Conservation (phyloP, 2,888 invertebrate genomes). For the Aelia acuminata region DNA sequence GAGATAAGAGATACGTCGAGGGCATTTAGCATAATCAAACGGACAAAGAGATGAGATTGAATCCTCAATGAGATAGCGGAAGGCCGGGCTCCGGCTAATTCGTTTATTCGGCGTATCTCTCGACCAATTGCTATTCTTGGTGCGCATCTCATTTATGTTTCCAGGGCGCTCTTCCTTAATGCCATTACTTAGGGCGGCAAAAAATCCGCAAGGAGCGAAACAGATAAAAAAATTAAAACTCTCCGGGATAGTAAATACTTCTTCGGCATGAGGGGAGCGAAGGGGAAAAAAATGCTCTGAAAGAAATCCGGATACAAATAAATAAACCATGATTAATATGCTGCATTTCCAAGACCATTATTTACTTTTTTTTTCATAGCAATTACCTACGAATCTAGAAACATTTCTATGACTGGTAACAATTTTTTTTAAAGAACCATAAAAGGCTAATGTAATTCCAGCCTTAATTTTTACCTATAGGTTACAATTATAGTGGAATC, state of each 20-base stretch:
- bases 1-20: background rate
- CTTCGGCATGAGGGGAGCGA: background rate
- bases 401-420: background rate
- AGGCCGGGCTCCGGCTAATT: background rate
- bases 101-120: background rate
- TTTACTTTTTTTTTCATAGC: background rate
- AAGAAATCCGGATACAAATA: background rate
- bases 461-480: too few species aligned
- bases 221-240: background rate
- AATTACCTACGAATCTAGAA: background rate
- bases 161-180: background rate
- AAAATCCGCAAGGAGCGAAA: background rate
- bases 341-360: background rate
- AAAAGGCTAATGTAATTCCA: too few species aligned
- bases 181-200: background rate
- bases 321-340: background rate
- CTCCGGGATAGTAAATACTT: background rate
- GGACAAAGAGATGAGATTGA: constrained; percentile 5
- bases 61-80: constrained; percentile 4
- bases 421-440: background rate
- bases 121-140: constrained; percentile 4
- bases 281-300: background rate
- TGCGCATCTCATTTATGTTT: background rate
- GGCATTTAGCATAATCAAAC: constrained; percentile 13
- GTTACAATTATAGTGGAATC: too few species aligned